These are phyloP conservation scores for Pyrgilauda ruficollis DNA, from an alignment of 2,113 vertebrate species.

Conservation along the genomic window DNA sequence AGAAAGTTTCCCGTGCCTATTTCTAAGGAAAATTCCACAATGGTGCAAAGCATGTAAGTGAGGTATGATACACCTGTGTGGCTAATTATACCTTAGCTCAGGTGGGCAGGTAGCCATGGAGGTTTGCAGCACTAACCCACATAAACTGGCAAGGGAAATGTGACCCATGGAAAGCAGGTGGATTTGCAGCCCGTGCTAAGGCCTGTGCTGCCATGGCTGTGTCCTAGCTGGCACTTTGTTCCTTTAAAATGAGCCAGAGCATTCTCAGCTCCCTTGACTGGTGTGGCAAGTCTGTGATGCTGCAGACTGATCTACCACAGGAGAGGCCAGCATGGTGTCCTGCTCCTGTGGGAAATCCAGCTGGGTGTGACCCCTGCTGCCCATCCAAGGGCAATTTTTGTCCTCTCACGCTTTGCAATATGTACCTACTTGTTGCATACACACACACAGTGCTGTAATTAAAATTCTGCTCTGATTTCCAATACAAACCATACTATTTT, in stretches of 20 bases:
- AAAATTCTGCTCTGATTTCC: neutral
- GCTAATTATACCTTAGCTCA: neutral
- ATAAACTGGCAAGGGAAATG: neutral
- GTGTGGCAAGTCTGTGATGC: neutral
- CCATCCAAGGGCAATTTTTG: neutral
- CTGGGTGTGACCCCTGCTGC: neutral
- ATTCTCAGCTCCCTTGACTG: neutral
- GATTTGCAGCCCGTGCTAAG: neutral
- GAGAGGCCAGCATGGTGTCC: neutral
- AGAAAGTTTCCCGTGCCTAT: neutral
- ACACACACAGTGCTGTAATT: neutral
- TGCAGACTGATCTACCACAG: neutral
- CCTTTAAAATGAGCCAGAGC: neutral
- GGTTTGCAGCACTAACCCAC: neutral
- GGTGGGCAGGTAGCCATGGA: neutral
- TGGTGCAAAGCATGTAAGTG: neutral
- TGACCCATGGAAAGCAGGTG: neutral
- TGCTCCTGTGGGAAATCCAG: neutral
- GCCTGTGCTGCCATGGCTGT: neutral
- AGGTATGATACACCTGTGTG: neutral
- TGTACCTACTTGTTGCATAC: neutral
- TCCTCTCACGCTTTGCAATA: neutral
- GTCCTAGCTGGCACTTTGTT: neutral
- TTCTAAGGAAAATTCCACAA: neutral
- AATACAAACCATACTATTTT: neutral